Evolutionary conservation across 2,888 invertebrate genomes (phyloP), one percentile per base, ranked within the genome.

Genomic region (Serrognathus titanus): DNA sequence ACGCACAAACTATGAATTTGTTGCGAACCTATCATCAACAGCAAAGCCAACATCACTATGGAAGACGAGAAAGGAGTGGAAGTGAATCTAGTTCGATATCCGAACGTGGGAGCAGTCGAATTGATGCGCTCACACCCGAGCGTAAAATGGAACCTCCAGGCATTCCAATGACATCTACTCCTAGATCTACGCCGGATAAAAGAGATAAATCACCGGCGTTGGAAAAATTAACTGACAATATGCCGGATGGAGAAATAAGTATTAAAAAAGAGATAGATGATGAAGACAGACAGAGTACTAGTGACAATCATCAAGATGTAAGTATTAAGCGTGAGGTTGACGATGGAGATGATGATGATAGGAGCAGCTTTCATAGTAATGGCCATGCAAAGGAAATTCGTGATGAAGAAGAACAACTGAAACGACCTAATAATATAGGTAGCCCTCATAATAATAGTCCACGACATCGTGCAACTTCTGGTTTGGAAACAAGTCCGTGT

Each of bases 11-110:
- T 0, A 91, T 92, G 91, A 91, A 86, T 71, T 82, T 92, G 69
- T 77, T 92, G 50, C 82, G 92, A 64, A 89, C 84, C 66, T 92
- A 92, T 72, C 85, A 91, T 69, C 86, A 86, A 54, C 82, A 82
- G 59, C 86, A 87, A 13, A 79, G 79, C 63, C 82, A 82, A 58
- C 77, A 77, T 51, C 80, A 81, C 52, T 87, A 84, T 66, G 82
- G 83, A 52, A 81, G 89, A 63, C 82, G 92, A 47, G 92, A 93
- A 71, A 82, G 93, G 61, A 92, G 92, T 70, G 92, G 92, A 16
- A 92, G 92, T 71, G 92, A 93, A 73, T 92, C 92, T 1, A 93
- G 93, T 75, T 92, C 92, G 1, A 89, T 92, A 79, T 92, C 91
- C 1, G 90, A 92, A 67, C 80, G 90, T 45, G 91, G 91, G 2